phyloP scores from a whole-genome alignment of 2,797 vertebrate genomes.

The Austrolebias charrua region DNA sequence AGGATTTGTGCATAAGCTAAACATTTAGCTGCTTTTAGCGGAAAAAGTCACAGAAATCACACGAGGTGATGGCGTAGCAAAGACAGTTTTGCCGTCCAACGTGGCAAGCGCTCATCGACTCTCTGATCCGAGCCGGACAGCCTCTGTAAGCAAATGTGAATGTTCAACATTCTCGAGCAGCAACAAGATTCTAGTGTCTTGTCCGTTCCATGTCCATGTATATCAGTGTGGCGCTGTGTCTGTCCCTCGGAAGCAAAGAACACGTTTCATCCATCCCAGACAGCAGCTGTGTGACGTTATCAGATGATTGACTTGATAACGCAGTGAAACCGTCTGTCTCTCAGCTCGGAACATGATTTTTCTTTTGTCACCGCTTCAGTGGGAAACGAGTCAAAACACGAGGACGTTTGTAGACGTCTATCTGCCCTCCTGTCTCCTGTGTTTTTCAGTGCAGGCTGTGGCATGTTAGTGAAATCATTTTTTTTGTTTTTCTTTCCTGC shows the following conservation, averaged over 20 bases:
- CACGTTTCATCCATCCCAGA: conserved; percentile 67
- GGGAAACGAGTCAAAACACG: conserved; percentile 50
- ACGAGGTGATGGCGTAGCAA: too few relatives aligned
- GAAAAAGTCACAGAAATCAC: too few relatives aligned
- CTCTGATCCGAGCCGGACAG: too few relatives aligned
- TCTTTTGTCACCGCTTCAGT: conserved; percentile 45
- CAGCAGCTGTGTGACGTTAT: conserved; percentile 75
- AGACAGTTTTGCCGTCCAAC: too few relatives aligned
- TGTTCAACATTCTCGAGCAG: conserved; percentile 26
- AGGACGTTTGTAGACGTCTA: conserved; percentile 34
- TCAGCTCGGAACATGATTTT: conserved; percentile 35
- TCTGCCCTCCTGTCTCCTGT: conserved; percentile 58
- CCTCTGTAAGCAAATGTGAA: conserved; percentile 61
- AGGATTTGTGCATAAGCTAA: too few relatives aligned
- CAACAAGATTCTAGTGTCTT: conserved; percentile 10
- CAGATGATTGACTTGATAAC: conserved; percentile 74
- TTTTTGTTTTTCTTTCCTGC: conserved; percentile 45
- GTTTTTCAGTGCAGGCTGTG: conserved; percentile 63
- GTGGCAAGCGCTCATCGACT: too few relatives aligned
- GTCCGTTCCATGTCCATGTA: conserved; percentile 54
- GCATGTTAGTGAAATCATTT: conserved; percentile 75
- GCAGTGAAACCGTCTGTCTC: conserved; percentile 80
- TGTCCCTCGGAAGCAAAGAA: conserved; percentile 48
- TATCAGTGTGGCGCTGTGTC: conserved; percentile 46
- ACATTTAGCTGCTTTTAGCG: too few relatives aligned